Conservation (phyloP, 2,797 vertebrate species). For the Dicrostonyx torquatus region DNA sequence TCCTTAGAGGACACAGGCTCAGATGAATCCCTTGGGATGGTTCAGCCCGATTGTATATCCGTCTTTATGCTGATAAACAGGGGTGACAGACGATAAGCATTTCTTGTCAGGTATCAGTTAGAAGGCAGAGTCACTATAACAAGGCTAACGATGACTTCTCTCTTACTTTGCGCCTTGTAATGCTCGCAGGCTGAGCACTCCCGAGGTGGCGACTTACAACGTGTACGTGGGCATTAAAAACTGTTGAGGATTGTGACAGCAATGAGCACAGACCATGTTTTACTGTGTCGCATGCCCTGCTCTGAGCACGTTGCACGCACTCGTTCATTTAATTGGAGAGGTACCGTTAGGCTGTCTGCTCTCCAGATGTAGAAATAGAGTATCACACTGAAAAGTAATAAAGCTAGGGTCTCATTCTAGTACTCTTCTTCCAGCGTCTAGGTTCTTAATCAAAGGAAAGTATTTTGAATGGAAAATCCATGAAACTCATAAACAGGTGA, state of each 20-base stretch:
- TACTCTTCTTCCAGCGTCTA: neutral
- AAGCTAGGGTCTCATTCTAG: neutral
- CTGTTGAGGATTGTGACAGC: neutral
- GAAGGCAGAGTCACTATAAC: neutral
- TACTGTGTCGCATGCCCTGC: neutral
- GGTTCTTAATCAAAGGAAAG: neutral
- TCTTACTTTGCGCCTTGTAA: neutral
- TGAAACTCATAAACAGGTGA: neutral
- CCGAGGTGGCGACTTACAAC: neutral
- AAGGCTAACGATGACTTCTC: neutral
- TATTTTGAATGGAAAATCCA: neutral
- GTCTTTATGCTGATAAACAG: slow-evolving; percentile 14
- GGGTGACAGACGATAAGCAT: neutral
- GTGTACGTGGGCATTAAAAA: neutral
- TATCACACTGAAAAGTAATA: neutral
- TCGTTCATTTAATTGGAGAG: neutral
- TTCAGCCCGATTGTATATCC: slow-evolving; percentile 42
- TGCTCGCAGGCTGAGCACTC: neutral
- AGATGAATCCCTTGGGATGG: neutral
- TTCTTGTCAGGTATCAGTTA: slow-evolving; percentile 6
- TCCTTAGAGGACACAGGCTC: neutral
- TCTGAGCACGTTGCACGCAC: neutral
- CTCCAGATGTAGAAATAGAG: neutral
- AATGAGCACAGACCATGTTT: neutral
- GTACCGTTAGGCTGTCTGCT: neutral